Base-by-base conservation (phyloP, 2,888 invertebrate species). In the Drosophila nr. perissopoda region DNA sequence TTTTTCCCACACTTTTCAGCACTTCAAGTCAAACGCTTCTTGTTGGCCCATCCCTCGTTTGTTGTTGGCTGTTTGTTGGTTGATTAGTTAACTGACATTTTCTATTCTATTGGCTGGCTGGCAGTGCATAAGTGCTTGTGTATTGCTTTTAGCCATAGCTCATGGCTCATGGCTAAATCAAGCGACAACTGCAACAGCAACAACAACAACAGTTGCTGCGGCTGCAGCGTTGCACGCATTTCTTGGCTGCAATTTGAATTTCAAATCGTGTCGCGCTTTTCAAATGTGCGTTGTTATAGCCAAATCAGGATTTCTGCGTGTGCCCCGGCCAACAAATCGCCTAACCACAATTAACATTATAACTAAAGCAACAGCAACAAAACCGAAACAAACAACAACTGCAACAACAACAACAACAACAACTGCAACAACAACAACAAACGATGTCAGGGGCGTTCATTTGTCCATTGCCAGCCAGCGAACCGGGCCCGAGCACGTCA, bases 281-380 rank as follows among this genome's bases (percentile, higher is more conserved):
- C 49, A 83, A 84, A 88, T 86, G 89, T 87, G 89, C 87, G 87
- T 87, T 89, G 89, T 87, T 87, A 83, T 87, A 68, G 76, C 87
- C 87, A 87, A 87, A 87, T 87, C 87, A 88, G 87, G 87, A 87
- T 89, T 87, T 87, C 90, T 88, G 90, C 87, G 90, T 89, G 79
- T 76, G 67, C 82, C 52, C 80, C 71, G 73, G 67, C 67, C 71
- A 68, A 56, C 70, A 60, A 68, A 78, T 64, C 87, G 73, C 68
- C 84, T 71, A 85, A 82, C 89, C 66, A 75, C 89, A 85, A 85
- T 88, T 84, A 73, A 89, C 88, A 88, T 85, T 88, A 87, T 82
- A 85, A 75, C 82, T 68, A 79, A 72, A 86, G 69, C 83, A 72
- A 52, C 59, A 59, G 31, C 64, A 61, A 13, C 54, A 45, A n/a